Evolutionary conservation across 2,113 vertebrate species (phyloP).

Genomic region (Cinclus mexicanus): DNA sequence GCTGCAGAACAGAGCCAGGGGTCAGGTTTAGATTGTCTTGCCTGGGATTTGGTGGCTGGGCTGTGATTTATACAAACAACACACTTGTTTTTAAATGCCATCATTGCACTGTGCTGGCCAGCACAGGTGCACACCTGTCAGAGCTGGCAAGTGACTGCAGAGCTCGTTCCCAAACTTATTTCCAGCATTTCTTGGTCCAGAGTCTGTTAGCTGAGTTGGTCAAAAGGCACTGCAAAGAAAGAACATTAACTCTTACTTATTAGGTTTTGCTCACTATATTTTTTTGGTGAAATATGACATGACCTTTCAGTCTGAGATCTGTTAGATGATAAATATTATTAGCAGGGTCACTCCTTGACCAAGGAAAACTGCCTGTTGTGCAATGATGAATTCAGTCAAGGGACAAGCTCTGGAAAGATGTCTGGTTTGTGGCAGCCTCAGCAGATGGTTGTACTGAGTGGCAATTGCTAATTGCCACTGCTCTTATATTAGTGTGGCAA

Average conservation of each 20-base stretch:
- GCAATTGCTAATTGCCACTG: neutral
- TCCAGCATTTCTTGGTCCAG: neutral
- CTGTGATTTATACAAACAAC: neutral
- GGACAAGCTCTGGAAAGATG: neutral
- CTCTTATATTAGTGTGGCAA: neutral
- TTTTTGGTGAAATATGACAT: constrained; percentile 3
- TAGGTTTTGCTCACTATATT: constrained; percentile 21
- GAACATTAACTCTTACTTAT: constrained; percentile 31
- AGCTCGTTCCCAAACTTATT: constrained; percentile 11
- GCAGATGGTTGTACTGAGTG: neutral
- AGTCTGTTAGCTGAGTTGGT: constrained; percentile 38
- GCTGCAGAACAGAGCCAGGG: neutral
- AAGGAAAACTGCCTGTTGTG: neutral
- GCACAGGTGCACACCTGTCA: neutral
- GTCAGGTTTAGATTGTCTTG: neutral
- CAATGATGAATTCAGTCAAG: neutral
- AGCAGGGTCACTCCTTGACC: constrained; percentile 58
- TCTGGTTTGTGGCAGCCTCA: neutral
- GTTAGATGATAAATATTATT: constrained; percentile 57
- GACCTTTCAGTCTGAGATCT: constrained; percentile 48
- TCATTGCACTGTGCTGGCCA: neutral
- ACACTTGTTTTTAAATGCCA: neutral
- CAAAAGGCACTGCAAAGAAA: constrained; percentile 56
- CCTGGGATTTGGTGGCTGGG: neutral
- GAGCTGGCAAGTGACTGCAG: neutral